Conservation (phyloP, 2,113 vertebrate species). For the Phyllopteryx taeniolatus region DNA sequence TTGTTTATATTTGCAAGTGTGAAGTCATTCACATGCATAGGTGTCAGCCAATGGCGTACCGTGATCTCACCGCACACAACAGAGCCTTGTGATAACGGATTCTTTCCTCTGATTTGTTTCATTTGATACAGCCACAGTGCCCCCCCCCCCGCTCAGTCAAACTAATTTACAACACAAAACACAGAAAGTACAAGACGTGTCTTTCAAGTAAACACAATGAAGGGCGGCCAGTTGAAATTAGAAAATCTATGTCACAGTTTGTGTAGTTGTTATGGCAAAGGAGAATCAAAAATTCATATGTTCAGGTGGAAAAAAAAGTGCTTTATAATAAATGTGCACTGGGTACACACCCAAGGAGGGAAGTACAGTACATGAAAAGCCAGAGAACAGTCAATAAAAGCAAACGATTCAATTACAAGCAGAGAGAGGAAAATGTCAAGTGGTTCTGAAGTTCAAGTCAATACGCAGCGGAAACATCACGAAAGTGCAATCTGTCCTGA, state of each 20-base stretch:
- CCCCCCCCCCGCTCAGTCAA: background rate
- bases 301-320: background rate
- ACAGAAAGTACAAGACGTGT: background rate
- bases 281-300: background rate
- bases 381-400: slow-evolving; percentile 10
- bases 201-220: background rate
- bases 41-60: slow-evolving; percentile 3
- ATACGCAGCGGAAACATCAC: slow-evolving; percentile 19
- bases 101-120: background rate
- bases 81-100: background rate
- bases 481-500: background rate
- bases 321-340: background rate
- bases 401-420: slow-evolving; percentile 18
- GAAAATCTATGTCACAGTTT: background rate
- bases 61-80: slow-evolving; percentile 6
- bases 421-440: slow-evolving; percentile 4
- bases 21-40: slow-evolving; percentile 6
- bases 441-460: slow-evolving; percentile 2
- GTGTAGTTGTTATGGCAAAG: background rate
- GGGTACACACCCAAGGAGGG: background rate
- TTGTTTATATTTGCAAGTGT: slow-evolving; percentile 5
- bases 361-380: background rate
- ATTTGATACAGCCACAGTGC: background rate
- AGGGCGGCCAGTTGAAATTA: background rate
- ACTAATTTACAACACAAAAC: background rate